phyloP scores from a whole-genome alignment of 2,113 vertebrate genomes.

The Asarcornis scutulata region DNA sequence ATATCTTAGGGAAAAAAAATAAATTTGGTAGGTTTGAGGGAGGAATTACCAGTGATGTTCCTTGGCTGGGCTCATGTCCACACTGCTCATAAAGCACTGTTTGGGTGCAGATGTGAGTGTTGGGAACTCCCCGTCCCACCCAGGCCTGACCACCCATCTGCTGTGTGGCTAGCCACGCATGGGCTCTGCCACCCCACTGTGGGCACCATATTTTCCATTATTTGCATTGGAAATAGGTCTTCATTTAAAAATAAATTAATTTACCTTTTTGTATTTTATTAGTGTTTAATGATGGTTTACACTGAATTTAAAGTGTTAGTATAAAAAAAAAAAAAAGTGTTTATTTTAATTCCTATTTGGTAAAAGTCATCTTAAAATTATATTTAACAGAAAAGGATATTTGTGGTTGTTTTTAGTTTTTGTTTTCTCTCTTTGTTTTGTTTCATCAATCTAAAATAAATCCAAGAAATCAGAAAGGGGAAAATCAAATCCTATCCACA shows the following conservation, averaged over 20 bases:
- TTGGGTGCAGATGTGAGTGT: neutral
- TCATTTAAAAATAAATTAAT: slow-evolving; percentile 65
- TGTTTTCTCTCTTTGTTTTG: neutral
- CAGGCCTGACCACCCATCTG: slow-evolving; percentile 14
- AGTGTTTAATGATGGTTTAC: slow-evolving; percentile 29
- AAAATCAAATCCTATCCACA: neutral
- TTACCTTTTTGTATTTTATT: slow-evolving; percentile 52
- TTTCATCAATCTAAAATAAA: neutral
- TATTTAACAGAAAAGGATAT: neutral
- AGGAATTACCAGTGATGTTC: slow-evolving; percentile 19
- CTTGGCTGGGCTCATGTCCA: neutral
- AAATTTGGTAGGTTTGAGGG: neutral
- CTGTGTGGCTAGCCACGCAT: rapidly evolving
- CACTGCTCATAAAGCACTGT: neutral
- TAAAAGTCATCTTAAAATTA: neutral
- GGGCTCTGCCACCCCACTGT: rapidly evolving
- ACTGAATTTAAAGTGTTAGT: neutral
- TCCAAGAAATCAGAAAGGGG: neutral
- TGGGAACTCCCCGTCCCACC: neutral
- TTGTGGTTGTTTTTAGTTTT: neutral
- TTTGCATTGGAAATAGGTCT: slow-evolving; percentile 59
- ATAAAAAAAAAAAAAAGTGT: slow-evolving; percentile 53
- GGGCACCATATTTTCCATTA: neutral
- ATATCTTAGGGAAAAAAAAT: slow-evolving; percentile 16
- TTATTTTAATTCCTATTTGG: slow-evolving; percentile 10